Percentiles rank a stretch among this genome's conserved stretches.
Conservation (phyloP, 2,797 vertebrate genomes). For the Gadopsis marmoratus region DNA sequence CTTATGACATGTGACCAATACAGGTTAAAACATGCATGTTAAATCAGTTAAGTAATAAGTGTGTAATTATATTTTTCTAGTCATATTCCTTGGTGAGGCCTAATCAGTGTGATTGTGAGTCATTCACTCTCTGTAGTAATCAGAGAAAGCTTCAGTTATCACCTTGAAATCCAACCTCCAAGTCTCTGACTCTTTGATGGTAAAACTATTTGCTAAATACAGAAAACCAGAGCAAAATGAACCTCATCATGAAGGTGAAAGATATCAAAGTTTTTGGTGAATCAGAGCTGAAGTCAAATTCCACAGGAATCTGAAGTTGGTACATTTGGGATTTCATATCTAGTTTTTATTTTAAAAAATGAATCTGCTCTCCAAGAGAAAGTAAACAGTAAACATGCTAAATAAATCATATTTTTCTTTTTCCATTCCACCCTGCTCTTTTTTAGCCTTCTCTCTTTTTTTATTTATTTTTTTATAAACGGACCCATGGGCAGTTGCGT, state of each 20-base stretch:
- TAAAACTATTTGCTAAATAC: slow-evolving; percentile 43
- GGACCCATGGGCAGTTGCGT: slow-evolving; percentile 74
- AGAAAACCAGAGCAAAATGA: slow-evolving; percentile 20
- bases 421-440: slow-evolving; percentile 52
- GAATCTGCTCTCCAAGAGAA: slow-evolving; percentile 77
- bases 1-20: background rate
- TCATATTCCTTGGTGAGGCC: background rate
- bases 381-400: slow-evolving; percentile 85
- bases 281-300: slow-evolving; percentile 73
- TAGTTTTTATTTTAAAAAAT: slow-evolving; percentile 72
- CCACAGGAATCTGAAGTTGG: slow-evolving; percentile 63
- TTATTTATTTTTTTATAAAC: slow-evolving; percentile 65
- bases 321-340: slow-evolving; percentile 69
- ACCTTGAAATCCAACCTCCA: slow-evolving; percentile 31
- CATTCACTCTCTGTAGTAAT: slow-evolving; percentile 38
- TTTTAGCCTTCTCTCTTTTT: slow-evolving; percentile 40
- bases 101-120: slow-evolving; percentile 48
- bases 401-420: slow-evolving; percentile 85
- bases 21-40: slow-evolving; percentile 13
- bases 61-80: slow-evolving; percentile 38
- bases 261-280: slow-evolving; percentile 73
- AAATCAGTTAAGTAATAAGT: slow-evolving; percentile 17
- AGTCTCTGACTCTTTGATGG: slow-evolving; percentile 32
- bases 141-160: slow-evolving; percentile 54
- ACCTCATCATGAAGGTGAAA: slow-evolving; percentile 67